Evolutionary conservation across 2,797 vertebrate genomes (phyloP).

Genomic region (Enoplosus armatus): DNA sequence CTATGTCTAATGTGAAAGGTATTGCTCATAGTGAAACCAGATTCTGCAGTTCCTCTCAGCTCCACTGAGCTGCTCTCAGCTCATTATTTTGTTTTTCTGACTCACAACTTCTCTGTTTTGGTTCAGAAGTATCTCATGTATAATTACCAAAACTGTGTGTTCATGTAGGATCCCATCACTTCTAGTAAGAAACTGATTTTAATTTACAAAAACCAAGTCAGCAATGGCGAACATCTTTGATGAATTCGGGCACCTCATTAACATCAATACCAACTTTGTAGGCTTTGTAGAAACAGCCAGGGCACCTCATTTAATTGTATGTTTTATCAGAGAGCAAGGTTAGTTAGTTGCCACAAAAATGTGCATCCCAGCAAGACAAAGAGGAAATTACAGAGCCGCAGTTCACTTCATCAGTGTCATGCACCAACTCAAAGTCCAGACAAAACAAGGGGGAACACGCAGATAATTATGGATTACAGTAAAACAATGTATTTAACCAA

Average conservation of each 20-base stretch:
- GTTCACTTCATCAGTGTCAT: no score
- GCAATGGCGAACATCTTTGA: conserved; percentile 6
- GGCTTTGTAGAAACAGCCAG: no score
- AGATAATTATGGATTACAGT: no score
- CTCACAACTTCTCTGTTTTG: background rate
- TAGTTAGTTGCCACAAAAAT: background rate
- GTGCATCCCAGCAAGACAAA: conserved; percentile 8
- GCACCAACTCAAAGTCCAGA: no score
- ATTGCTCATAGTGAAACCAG: background rate
- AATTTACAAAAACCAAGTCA: conserved; percentile 14
- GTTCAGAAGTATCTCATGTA: background rate
- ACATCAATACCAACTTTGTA: conserved; percentile 1
- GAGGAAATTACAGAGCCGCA: conserved; percentile 12
- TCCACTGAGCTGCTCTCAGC: background rate
- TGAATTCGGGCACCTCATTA: background rate
- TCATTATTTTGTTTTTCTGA: background rate
- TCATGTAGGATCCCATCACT: background rate
- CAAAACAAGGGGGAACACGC: no score
- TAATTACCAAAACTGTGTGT: background rate
- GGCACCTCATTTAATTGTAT: conserved; percentile 6
- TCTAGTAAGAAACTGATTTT: background rate
- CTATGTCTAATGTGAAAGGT: background rate
- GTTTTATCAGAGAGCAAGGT: conserved; percentile 6
- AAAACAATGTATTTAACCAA: no score
- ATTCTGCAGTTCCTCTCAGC: background rate